A percentile compares a stretch with the other conserved stretches of the same genome.
These are phyloP conservation scores for Oryzias dopingdopingensis DNA, from an alignment of 2,797 vertebrate genomes.

Conservation along the genomic window DNA sequence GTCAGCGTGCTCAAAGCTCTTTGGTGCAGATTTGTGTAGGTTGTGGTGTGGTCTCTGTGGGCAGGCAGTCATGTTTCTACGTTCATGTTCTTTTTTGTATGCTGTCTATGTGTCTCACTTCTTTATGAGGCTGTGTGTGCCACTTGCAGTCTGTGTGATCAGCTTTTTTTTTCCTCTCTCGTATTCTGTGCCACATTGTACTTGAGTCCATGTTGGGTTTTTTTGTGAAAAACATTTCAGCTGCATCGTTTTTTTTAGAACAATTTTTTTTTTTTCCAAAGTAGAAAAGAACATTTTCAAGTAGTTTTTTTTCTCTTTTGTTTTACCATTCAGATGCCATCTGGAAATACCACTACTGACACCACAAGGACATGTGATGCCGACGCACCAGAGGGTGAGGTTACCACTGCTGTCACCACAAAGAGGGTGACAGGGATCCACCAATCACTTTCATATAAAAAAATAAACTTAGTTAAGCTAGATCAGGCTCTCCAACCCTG, in stretches of 20 bases:
- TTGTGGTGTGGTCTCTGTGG: conserved; percentile 30
- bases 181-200: conserved; percentile 25
- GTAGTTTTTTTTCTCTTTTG: background rate
- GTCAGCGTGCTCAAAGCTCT: conserved; percentile 28
- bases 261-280: conserved; percentile 13
- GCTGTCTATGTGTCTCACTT: conserved; percentile 41
- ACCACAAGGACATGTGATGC: conserved; percentile 87
- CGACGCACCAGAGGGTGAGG: conserved; percentile 90
- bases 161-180: conserved; percentile 17
- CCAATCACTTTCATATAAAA: background rate
- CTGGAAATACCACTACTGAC: conserved; percentile 75
- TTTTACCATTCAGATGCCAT: conserved; percentile 20
- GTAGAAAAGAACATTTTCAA: conserved; percentile 6
- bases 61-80: conserved; percentile 33
- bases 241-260: too few species aligned
- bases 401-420: conserved; percentile 30
- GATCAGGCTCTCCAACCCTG: too few species aligned
- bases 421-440: conserved; percentile 29
- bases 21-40: conserved; percentile 27
- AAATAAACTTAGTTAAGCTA: too few species aligned
- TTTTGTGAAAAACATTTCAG: too few species aligned
- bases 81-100: conserved; percentile 40
- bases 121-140: conserved; percentile 28
- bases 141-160: conserved; percentile 33
- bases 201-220: conserved; percentile 30